phyloP scores from a whole-genome alignment of 2,888 invertebrate genomes.

The Leptopilina myrica region DNA sequence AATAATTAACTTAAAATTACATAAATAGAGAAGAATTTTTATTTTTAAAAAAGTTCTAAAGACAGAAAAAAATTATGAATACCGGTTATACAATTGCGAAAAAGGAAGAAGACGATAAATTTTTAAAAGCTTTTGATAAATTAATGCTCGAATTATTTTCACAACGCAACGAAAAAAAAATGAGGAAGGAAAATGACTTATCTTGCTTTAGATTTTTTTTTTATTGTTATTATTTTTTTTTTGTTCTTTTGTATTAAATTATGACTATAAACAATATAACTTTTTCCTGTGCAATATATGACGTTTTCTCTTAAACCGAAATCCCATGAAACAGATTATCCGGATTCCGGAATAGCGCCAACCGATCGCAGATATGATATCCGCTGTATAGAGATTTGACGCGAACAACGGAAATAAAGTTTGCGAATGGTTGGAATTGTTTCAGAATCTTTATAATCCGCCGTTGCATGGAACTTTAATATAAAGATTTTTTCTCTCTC shows the following conservation, averaged over 20 bases:
- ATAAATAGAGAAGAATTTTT: no score
- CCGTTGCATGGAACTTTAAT: constrained; percentile 32
- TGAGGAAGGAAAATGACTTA: no score
- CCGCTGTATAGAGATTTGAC: constrained; percentile 20
- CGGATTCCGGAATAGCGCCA: constrained; percentile 35
- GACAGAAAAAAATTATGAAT: no score
- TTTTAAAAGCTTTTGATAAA: background rate
- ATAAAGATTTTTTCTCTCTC: constrained; percentile 12
- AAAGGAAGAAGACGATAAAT: no score
- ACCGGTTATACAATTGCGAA: no score
- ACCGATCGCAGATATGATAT: constrained; percentile 32
- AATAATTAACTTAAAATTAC: no score
- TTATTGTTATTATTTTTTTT: background rate
- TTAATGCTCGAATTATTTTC: background rate
- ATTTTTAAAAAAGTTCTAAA: no score
- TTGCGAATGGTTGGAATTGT: constrained; percentile 36
- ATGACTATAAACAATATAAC: constrained; percentile 36
- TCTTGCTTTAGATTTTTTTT: background rate
- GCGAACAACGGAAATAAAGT: constrained; percentile 34
- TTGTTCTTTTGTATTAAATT: background rate
- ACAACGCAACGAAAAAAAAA: background rate
- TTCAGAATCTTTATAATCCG: constrained; percentile 37
- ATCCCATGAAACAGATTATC: constrained; percentile 33
- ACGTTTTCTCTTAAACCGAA: constrained; percentile 11
- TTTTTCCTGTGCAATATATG: constrained; percentile 12